A percentile compares a stretch with the other conserved stretches of the same genome.
These are phyloP conservation scores for Rhinichthys osculus DNA, from an alignment of 2,797 vertebrate genomes.

Conservation along the genomic window DNA sequence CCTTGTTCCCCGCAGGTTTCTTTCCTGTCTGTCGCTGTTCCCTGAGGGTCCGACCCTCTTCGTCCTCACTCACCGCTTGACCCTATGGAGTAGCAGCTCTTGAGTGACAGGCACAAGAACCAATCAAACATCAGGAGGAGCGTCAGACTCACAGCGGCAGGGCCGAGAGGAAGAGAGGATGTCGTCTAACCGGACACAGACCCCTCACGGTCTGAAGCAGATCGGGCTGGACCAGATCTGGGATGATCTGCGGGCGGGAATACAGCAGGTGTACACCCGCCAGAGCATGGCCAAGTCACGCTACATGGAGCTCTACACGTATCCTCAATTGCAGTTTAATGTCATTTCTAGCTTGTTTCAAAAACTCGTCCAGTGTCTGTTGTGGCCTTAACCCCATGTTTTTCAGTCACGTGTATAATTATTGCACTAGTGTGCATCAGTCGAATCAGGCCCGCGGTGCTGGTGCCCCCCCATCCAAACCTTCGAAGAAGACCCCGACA, in stretches of 20 bases:
- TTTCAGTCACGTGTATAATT: slow-evolving; percentile 91
- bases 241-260: slow-evolving; percentile 89
- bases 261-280: slow-evolving; percentile 91
- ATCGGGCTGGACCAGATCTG: slow-evolving; percentile 92
- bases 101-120: slow-evolving; percentile 43
- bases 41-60: slow-evolving; percentile 46
- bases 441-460: slow-evolving; percentile 87
- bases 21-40: slow-evolving; percentile 50
- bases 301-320: slow-evolving; percentile 95
- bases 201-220: slow-evolving; percentile 90
- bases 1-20: slow-evolving; percentile 53
- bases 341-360: background rate
- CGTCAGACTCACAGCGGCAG: slow-evolving; percentile 43
- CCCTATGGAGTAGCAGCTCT: slow-evolving; percentile 66
- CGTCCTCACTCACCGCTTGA: slow-evolving; percentile 37
- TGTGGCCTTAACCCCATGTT: slow-evolving; percentile 74
- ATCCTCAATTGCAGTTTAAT: slow-evolving; percentile 73
- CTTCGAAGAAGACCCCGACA: slow-evolving; percentile 87
- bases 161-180: slow-evolving; percentile 67
- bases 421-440: slow-evolving; percentile 92
- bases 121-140: slow-evolving; percentile 51
- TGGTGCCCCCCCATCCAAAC: slow-evolving; percentile 84
- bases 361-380: background rate
- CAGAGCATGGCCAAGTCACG: slow-evolving; percentile 92
- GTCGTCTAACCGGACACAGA: slow-evolving; percentile 89